Base-by-base conservation (phyloP, 2,113 vertebrate genomes). In the Alligator sinensis region DNA sequence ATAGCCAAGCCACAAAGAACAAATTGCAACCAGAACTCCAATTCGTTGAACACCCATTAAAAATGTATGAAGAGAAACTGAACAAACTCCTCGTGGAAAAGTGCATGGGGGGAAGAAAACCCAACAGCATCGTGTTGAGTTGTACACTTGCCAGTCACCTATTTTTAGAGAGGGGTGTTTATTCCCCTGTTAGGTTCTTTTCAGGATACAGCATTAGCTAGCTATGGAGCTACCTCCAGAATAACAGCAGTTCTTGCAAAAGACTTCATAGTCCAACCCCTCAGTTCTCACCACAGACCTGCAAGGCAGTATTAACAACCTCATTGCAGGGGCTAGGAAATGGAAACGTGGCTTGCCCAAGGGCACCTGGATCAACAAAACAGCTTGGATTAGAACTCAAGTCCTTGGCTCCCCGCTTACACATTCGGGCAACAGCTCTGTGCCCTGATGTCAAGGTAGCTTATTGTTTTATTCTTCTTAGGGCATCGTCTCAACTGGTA, bases 341-440 rank as follows among this genome's bases (percentile, higher is more conserved):
- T 27, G 55, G 70, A 54, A 66, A 58, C 11, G 17, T 16, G 66
- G 54, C 83, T 22, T 74, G 25, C 55, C 27, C 54, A 3, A 6
- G 28, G 10, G 74, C 47, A 9, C 57, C 79, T 4, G 2, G 19
- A 24, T 57, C 62, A 63, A 11, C 11, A 5, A 82, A n/a, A 61
- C 19, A 86, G 3, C 6, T 11, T 2, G 57, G 60, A 55, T 12
- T 25, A 84, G n/a, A 82, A 90, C 61, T 62, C 0, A 15, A 82
- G 61, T 79, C 72, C 21, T 57, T 27, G 12, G 15, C 77, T 89
- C 84, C 77, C 77, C 11, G 1, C 5, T 17, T 24, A 5, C 0
- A 0, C 15, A 74, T 87, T 70, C 0, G 0, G 61, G 27, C 10
- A 1, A 77, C 85, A 82, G 79, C 57, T 91, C 8, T 47, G 72